Evolutionary conservation across 2,888 invertebrate genomes (phyloP).

Genomic region (Scaeva pyrastri): DNA sequence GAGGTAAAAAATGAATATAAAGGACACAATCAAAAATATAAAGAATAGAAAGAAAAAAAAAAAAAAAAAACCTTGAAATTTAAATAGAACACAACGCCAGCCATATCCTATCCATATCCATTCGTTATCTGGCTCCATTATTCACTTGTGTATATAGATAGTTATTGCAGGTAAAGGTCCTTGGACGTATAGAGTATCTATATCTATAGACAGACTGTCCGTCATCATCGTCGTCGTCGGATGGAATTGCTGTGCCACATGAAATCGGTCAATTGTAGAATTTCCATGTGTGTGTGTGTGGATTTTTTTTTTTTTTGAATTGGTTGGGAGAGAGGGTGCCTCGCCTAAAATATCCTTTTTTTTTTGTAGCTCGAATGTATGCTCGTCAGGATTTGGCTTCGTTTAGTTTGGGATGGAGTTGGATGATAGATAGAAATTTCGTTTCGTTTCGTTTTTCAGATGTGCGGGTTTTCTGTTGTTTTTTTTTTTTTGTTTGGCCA

Average conservation of each 20-base stretch:
- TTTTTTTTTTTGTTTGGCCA: slow-evolving; percentile 10
- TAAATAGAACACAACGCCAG: slow-evolving; percentile 4
- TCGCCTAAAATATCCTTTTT: slow-evolving; percentile 14
- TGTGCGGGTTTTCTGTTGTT: slow-evolving; percentile 3
- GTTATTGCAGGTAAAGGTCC: slow-evolving; percentile 45
- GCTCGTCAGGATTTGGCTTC: slow-evolving; percentile 41
- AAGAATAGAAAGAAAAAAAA: not conserved
- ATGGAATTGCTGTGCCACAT: slow-evolving; percentile 31
- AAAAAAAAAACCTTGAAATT: slow-evolving; percentile 24
- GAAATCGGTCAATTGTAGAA: slow-evolving; percentile 38
- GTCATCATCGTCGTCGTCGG: not conserved
- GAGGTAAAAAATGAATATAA: not conserved
- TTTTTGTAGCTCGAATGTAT: slow-evolving; percentile 9
- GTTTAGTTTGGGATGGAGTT: slow-evolving; percentile 26
- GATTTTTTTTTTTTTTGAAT: not conserved
- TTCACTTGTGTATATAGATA: slow-evolving; percentile 29
- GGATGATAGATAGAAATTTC: slow-evolving; percentile 16
- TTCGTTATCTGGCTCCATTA: slow-evolving; percentile 36
- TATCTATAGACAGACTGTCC: slow-evolving; percentile 27
- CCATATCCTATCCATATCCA: slow-evolving; percentile 20
- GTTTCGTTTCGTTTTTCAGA: not conserved
- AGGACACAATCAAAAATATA: slow-evolving; percentile 10
- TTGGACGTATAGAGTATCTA: slow-evolving; percentile 20
- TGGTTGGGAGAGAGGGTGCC: slow-evolving; percentile 34
- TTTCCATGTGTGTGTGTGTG: not conserved